Evolutionary conservation across 2,113 vertebrate species (phyloP).

Genomic region (Ceratotherium simum): DNA sequence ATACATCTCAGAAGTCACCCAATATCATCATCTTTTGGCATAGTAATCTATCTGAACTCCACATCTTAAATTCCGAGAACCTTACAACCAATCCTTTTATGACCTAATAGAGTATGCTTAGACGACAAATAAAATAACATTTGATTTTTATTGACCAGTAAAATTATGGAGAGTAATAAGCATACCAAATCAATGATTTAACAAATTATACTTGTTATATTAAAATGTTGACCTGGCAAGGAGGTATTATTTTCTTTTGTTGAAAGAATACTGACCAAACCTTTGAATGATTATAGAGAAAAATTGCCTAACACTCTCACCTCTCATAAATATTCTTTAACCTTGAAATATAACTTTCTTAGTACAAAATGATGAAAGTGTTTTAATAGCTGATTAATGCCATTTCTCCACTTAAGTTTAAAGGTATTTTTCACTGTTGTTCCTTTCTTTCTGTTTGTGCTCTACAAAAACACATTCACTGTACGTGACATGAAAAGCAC

Average conservation of each 20-base stretch:
- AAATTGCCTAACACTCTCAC: background rate
- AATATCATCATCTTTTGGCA: background rate
- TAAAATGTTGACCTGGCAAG: background rate
- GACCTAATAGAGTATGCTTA: background rate
- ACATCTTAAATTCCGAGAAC: constrained; percentile 6
- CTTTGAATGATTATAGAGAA: background rate
- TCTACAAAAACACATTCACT: constrained; percentile 4
- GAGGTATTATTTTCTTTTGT: background rate
- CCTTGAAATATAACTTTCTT: constrained; percentile 46
- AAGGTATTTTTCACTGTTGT: background rate
- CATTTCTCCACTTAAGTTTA: constrained; percentile 1
- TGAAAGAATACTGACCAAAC: background rate
- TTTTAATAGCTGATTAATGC: constrained; percentile 44
- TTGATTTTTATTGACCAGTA: background rate
- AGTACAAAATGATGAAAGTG: background rate
- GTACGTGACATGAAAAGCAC: background rate
- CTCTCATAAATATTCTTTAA: constrained; percentile 6
- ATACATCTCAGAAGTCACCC: background rate
- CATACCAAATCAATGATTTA: background rate
- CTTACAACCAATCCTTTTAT: background rate
- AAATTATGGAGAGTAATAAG: background rate
- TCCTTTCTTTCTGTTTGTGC: background rate
- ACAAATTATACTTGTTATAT: background rate
- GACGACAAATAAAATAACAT: background rate
- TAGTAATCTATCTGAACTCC: background rate